phyloP scores from a whole-genome alignment of 2,113 vertebrate species.

The Arenaria interpres region DNA sequence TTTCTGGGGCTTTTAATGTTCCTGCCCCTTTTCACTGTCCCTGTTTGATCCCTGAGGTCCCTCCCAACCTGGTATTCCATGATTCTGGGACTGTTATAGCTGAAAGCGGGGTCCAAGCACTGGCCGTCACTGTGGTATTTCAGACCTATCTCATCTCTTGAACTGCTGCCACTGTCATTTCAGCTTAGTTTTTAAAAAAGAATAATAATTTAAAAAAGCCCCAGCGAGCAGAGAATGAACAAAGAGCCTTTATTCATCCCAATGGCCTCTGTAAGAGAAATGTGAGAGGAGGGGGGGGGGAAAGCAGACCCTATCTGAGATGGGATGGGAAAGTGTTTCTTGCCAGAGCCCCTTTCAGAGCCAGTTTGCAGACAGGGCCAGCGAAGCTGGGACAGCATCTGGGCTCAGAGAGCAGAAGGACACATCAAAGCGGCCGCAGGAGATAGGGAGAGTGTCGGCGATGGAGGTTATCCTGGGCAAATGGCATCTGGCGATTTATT shows the following conservation, averaged over 20 bases:
- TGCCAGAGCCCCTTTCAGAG: neutral
- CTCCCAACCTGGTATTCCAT: neutral
- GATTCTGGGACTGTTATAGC: neutral
- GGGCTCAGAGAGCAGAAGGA: conserved; percentile 10
- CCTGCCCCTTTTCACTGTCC: neutral
- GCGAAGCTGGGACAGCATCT: conserved; percentile 13
- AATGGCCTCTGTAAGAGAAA: neutral
- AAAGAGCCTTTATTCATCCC: conserved; percentile 12
- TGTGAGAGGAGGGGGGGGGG: fast-evolving
- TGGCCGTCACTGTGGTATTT: neutral
- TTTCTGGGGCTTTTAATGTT: neutral
- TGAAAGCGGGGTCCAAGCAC: neutral
- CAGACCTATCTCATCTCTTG: neutral
- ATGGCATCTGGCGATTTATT: conserved; percentile 38
- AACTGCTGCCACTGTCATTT: neutral
- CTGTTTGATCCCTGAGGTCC: neutral
- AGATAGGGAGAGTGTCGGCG: neutral
- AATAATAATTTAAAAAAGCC: neutral
- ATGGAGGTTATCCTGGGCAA: conserved; percentile 34
- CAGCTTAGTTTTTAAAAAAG: neutral
- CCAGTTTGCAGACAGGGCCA: neutral
- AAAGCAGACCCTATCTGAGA: neutral
- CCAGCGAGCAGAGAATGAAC: neutral
- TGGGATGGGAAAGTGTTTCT: conserved; percentile 35
- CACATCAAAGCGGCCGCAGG: conserved; percentile 28